phyloP scores from a whole-genome alignment of 1,140 invertebrate genomes.

The Eupristina koningsbergeri region DNA sequence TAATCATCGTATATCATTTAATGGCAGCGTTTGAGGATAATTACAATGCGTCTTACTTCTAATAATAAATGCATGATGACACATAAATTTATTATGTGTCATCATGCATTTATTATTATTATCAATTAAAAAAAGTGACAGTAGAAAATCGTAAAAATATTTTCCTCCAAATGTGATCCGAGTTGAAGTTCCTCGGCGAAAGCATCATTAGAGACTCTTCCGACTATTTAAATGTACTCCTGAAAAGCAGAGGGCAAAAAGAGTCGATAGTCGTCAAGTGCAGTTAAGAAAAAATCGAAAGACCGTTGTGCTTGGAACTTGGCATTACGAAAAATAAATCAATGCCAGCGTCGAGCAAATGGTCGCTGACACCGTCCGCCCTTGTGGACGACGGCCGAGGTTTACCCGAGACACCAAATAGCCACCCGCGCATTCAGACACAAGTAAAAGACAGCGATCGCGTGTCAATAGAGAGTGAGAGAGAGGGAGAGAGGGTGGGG shows the following conservation, averaged over 20 bases:
- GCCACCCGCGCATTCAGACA: not conserved
- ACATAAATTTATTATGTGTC: not conserved
- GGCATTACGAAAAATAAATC: not conserved
- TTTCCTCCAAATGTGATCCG: not conserved
- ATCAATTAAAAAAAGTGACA: not conserved
- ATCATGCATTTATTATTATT: no score
- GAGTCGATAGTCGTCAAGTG: not conserved
- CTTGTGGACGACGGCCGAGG: not conserved
- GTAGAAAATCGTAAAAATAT: not conserved
- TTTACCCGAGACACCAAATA: not conserved
- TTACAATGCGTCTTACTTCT: not conserved
- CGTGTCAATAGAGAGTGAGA: not conserved
- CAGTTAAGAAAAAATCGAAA: not conserved
- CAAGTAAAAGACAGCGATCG: not conserved
- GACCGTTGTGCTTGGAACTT: not conserved
- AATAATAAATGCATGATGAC: constrained; percentile 11
- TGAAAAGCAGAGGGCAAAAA: not conserved
- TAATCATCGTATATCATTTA: not conserved
- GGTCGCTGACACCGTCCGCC: not conserved
- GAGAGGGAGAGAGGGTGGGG: not conserved
- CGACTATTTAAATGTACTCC: not conserved
- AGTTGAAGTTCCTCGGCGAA: not conserved
- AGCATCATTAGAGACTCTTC: no score
- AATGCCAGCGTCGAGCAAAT: no score
- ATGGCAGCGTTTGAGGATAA: not conserved